A percentile compares a stretch with the other conserved stretches of the same genome.
phyloP scores from a whole-genome alignment of 2,888 invertebrate genomes.

The Luffia ferchaultella region DNA sequence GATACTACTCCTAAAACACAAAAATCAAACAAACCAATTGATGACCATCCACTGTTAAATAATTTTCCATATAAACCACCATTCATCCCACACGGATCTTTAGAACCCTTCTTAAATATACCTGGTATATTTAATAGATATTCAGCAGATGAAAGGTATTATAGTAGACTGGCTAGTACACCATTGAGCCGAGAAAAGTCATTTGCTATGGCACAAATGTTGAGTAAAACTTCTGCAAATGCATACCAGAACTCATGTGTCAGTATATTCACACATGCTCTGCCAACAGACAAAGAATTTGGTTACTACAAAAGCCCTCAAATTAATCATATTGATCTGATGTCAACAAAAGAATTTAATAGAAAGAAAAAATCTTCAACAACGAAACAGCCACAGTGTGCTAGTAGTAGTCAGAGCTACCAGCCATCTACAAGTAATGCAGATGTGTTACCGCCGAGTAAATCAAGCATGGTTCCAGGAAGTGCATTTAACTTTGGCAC shows the following conservation, averaged over 20 bases:
- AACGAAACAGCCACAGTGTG: conserved; percentile 31
- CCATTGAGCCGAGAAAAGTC: conserved; percentile 66
- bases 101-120: conserved; percentile 64
- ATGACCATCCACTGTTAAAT: conserved; percentile 41
- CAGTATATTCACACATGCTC: conserved; percentile 43
- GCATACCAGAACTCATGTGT: conserved; percentile 32
- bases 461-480: conserved; percentile 74
- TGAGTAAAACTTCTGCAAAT: conserved; percentile 44
- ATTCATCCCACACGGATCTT: no score
- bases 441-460: conserved; percentile 45
- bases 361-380: conserved; percentile 46
- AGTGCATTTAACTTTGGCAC: conserved; percentile 88
- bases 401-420: conserved; percentile 49
- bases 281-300: conserved; percentile 39
- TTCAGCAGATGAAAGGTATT: conserved; percentile 61
- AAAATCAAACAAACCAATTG: conserved; percentile 42
- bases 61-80: conserved; percentile 48
- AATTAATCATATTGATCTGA: no score
- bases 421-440: conserved; percentile 70
- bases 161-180: conserved; percentile 52
- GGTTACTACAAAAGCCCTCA: conserved; percentile 36
- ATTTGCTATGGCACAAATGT: conserved; percentile 60
- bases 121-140: conserved; percentile 70
- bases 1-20: conserved; percentile 33
- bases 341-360: no score